Evolutionary conservation across 2,888 invertebrate species (phyloP).

Genomic region (Cartodere bifasciata): DNA sequence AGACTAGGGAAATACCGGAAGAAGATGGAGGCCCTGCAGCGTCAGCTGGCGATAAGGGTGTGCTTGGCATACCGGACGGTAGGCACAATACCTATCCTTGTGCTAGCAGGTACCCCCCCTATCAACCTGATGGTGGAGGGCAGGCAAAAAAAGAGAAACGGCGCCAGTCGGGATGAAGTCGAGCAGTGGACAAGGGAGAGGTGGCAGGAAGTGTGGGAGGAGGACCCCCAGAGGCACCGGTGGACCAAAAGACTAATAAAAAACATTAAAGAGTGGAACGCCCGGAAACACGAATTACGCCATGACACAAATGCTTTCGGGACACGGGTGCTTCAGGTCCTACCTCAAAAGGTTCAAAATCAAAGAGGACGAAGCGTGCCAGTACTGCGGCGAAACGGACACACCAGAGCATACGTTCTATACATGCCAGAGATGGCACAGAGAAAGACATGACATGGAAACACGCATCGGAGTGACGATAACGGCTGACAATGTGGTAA

Average conservation of each 20-base stretch:
- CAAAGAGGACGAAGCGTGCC: conserved; percentile 5
- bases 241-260: conserved; percentile 9
- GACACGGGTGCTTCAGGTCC: conserved; percentile 10
- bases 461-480: too few species aligned
- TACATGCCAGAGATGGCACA: conserved; percentile 8
- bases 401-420: conserved; percentile 9
- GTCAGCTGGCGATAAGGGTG: conserved; percentile 1
- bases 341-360: conserved; percentile 7
- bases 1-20: neutral
- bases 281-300: conserved; percentile 8
- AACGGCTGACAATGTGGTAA: too few species aligned
- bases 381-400: conserved; percentile 8
- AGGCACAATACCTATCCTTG: conserved; percentile 1
- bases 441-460: conserved; percentile 2
- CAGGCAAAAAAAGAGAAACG: neutral
- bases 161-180: neutral
- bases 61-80: conserved; percentile 6
- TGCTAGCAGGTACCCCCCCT: conserved; percentile 5
- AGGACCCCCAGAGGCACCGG: too few species aligned
- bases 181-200: conserved; percentile 8
- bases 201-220: conserved; percentile 4
- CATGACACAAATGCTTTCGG: conserved; percentile 10
- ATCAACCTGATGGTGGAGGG: conserved; percentile 5
- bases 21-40: neutral
- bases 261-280: conserved; percentile 7